phyloP scores from a whole-genome alignment of 1,140 invertebrate species.

The Plectrocnemia conspersa region DNA sequence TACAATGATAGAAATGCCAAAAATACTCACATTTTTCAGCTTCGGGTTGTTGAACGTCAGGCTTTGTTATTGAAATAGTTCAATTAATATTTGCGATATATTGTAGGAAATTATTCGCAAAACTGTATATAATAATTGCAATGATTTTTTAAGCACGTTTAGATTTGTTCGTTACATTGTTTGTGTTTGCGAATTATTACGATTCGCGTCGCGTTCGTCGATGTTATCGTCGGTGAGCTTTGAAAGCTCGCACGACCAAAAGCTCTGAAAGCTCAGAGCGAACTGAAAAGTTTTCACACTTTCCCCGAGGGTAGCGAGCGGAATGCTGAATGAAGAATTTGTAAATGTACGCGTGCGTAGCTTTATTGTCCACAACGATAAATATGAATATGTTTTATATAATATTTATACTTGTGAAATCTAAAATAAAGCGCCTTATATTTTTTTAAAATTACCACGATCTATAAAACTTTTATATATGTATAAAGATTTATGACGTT shows the following conservation, averaged over 20 bases:
- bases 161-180: not conserved
- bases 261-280: constrained; percentile 12
- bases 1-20: too few species aligned
- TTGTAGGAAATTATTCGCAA: not conserved
- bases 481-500: not conserved
- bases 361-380: not conserved
- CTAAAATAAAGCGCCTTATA: not conserved
- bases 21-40: too few species aligned
- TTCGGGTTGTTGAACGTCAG: not conserved
- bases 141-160: not conserved
- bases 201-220: not conserved
- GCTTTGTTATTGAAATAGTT: not conserved
- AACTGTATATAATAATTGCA: not conserved
- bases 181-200: not conserved
- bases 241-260: not conserved
- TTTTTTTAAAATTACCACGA: not conserved
- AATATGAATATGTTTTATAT: not conserved
- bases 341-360: not conserved
- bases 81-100: not conserved
- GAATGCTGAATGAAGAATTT: too few species aligned
- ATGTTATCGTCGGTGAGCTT: not conserved
- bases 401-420: not conserved
- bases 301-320: not conserved
- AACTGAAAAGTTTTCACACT: constrained; percentile 20
- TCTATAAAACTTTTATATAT: not conserved